Conservation (phyloP, 2,888 invertebrate species). For the Callinectes sapidus region DNA sequence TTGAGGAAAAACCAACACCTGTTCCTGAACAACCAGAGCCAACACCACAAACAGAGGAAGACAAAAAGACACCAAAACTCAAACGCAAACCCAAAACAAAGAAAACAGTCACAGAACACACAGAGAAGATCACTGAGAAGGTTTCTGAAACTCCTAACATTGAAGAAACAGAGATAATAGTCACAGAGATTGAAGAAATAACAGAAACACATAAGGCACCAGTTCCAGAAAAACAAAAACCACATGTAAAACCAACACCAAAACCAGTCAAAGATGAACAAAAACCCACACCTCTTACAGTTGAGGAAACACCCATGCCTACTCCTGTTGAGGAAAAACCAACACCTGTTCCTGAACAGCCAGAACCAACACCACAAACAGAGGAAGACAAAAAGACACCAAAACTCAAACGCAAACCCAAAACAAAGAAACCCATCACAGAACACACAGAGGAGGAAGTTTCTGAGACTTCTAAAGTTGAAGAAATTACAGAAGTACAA, state of each 20-base stretch:
- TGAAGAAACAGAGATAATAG: not conserved
- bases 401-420: not conserved
- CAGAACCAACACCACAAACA: not conserved
- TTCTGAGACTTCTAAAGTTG: not conserved
- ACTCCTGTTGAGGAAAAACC: not conserved
- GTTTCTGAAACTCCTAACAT: not conserved
- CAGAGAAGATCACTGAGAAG: not conserved
- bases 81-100: not conserved
- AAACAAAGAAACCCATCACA: not conserved
- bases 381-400: slow-evolving; percentile 32
- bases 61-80: not conserved
- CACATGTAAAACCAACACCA: not conserved
- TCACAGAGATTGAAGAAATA: not conserved
- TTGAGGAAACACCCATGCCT: not conserved
- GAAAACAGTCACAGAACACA: not conserved
- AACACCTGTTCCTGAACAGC: slow-evolving; percentile 19
- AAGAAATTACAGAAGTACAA: not conserved
- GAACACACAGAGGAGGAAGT: not conserved
- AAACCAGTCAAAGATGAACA: not conserved
- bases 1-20: not conserved
- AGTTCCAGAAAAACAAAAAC: too few species aligned
- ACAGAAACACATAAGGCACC: not conserved
- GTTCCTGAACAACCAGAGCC: not conserved
- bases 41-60: not conserved
- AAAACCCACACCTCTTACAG: not conserved